phyloP scores from a whole-genome alignment of 92 coral and sea anemone species.

The Galaxea fascicularis region DNA sequence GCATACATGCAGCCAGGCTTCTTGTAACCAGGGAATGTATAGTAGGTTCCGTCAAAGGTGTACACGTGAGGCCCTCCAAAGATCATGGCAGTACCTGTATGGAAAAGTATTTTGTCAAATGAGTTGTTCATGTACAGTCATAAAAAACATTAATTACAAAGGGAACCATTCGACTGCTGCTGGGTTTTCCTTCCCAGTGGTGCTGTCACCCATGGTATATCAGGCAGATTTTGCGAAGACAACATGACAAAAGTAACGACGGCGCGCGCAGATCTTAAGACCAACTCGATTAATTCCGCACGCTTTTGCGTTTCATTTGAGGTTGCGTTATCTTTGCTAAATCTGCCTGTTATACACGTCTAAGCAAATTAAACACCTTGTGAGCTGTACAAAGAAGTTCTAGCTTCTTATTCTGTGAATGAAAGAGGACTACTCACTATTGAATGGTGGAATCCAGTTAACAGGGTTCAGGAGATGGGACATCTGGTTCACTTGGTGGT shows the following conservation, averaged over 20 bases:
- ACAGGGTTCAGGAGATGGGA: conserved; percentile 75
- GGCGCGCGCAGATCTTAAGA: background rate
- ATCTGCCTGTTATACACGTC: too few species aligned
- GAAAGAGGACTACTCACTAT: conserved; percentile 78
- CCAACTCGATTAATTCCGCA: too few species aligned
- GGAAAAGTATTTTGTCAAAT: too few species aligned
- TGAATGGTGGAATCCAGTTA: conserved; percentile 96
- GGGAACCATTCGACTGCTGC: background rate
- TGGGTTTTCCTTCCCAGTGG: background rate
- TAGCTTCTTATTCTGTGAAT: background rate
- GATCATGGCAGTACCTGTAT: conserved; percentile 93
- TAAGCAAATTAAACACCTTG: too few species aligned
- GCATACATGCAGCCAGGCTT: conserved; percentile 90
- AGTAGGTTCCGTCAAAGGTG: conserved; percentile 92
- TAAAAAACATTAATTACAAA: too few species aligned
- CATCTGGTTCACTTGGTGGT: conserved; percentile 66
- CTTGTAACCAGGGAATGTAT: conserved; percentile 92
- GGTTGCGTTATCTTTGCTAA: too few species aligned
- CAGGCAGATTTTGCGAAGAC: too few species aligned
- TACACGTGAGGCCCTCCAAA: conserved; percentile 95
- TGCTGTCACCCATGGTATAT: background rate
- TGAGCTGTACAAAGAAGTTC: background rate
- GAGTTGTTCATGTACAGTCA: too few species aligned
- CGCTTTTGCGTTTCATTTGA: too few species aligned
- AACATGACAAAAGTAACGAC: too few species aligned